Percentiles rank a stretch among this genome's conserved stretches.
Conservation (phyloP, 1,140 invertebrate genomes). For the Nephotettix cincticeps region DNA sequence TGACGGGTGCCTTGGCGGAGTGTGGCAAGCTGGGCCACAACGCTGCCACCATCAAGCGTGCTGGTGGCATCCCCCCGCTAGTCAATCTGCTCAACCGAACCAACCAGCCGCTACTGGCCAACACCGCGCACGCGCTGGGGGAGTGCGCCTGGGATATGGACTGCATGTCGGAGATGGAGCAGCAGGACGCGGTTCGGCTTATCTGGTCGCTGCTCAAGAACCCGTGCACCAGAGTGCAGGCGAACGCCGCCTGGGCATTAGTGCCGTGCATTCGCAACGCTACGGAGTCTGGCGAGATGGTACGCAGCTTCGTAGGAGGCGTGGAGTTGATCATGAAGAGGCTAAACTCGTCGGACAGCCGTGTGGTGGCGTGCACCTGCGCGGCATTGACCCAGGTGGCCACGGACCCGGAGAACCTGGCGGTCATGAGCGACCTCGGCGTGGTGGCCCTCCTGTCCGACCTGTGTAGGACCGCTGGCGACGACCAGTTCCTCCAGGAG, state of each 20-base stretch:
- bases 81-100: slow-evolving; percentile 71
- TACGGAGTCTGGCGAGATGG: slow-evolving; percentile 87
- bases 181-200: slow-evolving; percentile 84
- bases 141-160: slow-evolving; percentile 70
- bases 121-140: slow-evolving; percentile 12
- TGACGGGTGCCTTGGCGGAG: slow-evolving; percentile 84
- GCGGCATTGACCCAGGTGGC: slow-evolving; percentile 89
- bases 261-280: slow-evolving; percentile 89
- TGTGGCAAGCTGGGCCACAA: slow-evolving; percentile 71
- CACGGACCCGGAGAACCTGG: slow-evolving; percentile 75
- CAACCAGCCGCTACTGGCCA: slow-evolving; percentile 67
- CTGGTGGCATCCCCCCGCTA: slow-evolving; percentile 75
- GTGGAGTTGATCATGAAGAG: slow-evolving; percentile 88
- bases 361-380: slow-evolving; percentile 83
- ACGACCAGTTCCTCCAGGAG: slow-evolving; percentile 76
- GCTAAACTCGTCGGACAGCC: slow-evolving; percentile 73
- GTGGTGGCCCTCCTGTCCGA: slow-evolving; percentile 83
- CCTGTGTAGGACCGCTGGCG: slow-evolving; percentile 68
- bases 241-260: slow-evolving; percentile 84
- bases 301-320: slow-evolving; percentile 89
- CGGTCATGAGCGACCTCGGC: slow-evolving; percentile 90
- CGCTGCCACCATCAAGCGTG: slow-evolving; percentile 57
- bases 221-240: slow-evolving; percentile 72
- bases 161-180: slow-evolving; percentile 77
- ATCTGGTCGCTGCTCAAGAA: slow-evolving; percentile 93